Percentiles rank a stretch among this genome's conserved stretches.
Conservation (phyloP, 2,797 vertebrate genomes). For the Aselliscus stoliczkanus region DNA sequence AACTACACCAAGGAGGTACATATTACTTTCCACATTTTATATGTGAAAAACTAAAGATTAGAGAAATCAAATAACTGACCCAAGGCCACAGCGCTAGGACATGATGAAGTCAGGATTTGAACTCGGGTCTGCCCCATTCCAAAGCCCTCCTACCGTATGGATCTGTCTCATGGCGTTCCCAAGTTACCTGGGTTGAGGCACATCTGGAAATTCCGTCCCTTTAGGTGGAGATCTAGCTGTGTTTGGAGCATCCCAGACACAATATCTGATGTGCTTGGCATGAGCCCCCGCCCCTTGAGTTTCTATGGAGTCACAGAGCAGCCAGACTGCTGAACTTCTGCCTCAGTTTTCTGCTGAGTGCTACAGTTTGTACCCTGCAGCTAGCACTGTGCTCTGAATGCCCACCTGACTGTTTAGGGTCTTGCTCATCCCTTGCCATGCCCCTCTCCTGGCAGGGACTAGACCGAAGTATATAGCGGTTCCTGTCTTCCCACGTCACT, state of each 20-base stretch:
- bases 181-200: not conserved
- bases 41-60: slow-evolving; percentile 9
- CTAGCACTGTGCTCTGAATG: not conserved
- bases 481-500: not conserved
- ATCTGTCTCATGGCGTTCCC: not conserved
- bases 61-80: slow-evolving; percentile 1
- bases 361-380: not conserved
- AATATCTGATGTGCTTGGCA: not conserved
- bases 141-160: not conserved
- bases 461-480: not conserved
- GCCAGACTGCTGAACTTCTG: not conserved
- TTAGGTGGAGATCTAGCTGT: not conserved
- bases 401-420: not conserved
- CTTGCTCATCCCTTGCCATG: not conserved
- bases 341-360: not conserved
- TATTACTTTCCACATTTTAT: slow-evolving; percentile 4
- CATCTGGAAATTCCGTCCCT: not conserved
- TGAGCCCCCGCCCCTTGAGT: not conserved
- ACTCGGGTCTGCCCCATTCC: not conserved
- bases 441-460: not conserved
- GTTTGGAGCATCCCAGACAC: not conserved
- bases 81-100: slow-evolving; percentile 5
- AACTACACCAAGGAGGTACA: not conserved
- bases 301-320: not conserved
- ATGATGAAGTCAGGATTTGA: slow-evolving; percentile 9